Evolutionary conservation across 2,888 invertebrate species (phyloP).

Genomic region (Caenorhabditis plicata): DNA sequence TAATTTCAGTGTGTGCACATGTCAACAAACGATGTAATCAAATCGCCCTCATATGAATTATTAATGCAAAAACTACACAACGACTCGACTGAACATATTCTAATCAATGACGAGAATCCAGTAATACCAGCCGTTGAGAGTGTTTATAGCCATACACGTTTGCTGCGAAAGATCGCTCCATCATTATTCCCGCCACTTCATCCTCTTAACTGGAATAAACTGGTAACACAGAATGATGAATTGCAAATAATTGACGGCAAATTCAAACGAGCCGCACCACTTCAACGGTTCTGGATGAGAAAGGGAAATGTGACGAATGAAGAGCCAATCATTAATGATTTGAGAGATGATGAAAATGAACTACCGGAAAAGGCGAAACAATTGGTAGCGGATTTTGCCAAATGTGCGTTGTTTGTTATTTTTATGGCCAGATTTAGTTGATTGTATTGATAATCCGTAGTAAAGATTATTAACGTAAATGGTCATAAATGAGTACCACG

Average conservation of each 20-base stretch:
- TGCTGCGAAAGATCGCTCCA: slow-evolving; percentile 41
- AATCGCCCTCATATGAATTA: slow-evolving; percentile 29
- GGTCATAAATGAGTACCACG: too few species aligned
- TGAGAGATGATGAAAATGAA: slow-evolving; percentile 21
- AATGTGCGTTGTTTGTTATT: slow-evolving; percentile 7
- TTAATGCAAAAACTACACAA: slow-evolving; percentile 33
- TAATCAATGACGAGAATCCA: slow-evolving; percentile 53
- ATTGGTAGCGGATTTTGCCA: slow-evolving; percentile 17
- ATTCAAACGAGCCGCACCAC: slow-evolving; percentile 31
- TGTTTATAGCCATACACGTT: slow-evolving; percentile 39
- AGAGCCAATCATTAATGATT: slow-evolving; percentile 48
- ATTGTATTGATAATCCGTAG: too few species aligned
- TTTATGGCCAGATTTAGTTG: too few species aligned
- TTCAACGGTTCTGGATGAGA: slow-evolving; percentile 50
- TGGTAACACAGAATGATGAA: slow-evolving; percentile 38
- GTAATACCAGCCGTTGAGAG: slow-evolving; percentile 53
- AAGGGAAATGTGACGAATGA: slow-evolving; percentile 23
- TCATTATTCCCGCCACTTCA: slow-evolving; percentile 51
- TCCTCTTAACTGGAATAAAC: slow-evolving; percentile 41
- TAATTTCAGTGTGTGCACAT: slow-evolving; percentile 51
- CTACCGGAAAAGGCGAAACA: slow-evolving; percentile 25
- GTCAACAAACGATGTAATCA: slow-evolving; percentile 33
- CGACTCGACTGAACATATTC: slow-evolving; percentile 19
- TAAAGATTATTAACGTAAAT: too few species aligned
- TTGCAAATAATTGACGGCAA: slow-evolving; percentile 8